Percentiles rank a stretch among this genome's conserved stretches.
phyloP scores from a whole-genome alignment of 2,797 vertebrate species.

The Eidolon dupreanum region DNA sequence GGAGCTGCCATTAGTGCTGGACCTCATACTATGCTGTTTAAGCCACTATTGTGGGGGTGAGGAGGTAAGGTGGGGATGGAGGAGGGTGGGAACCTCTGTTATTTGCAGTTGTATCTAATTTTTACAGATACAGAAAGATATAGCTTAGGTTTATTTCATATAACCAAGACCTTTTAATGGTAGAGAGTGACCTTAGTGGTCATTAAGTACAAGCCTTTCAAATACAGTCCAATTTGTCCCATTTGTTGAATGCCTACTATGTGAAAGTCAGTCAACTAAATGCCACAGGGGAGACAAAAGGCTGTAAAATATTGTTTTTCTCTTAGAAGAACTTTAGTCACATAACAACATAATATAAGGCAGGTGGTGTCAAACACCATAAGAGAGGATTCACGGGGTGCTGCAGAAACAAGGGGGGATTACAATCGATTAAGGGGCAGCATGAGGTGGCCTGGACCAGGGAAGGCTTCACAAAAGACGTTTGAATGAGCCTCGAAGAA shows the following conservation, averaged over 20 bases:
- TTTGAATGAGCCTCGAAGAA: background rate
- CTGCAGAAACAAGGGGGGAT: background rate
- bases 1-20: background rate
- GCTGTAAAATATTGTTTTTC: background rate
- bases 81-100: background rate
- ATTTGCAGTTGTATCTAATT: background rate
- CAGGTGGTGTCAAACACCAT: background rate
- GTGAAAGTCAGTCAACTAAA: background rate
- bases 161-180: background rate
- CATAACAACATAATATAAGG: background rate
- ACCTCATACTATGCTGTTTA: background rate
- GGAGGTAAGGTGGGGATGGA: background rate
- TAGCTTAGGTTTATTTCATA: slow-evolving; percentile 11
- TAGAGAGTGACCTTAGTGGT: background rate
- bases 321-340: background rate
- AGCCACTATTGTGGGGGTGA: background rate
- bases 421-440: background rate
- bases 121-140: background rate
- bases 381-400: background rate
- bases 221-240: background rate
- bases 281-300: background rate
- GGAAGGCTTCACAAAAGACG: background rate
- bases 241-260: background rate
- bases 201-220: background rate
- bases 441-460: background rate